Evolutionary conservation across 2,888 invertebrate species (phyloP), one percentile per base, ranked within the genome.

Genomic region (Eilema sororculum): DNA sequence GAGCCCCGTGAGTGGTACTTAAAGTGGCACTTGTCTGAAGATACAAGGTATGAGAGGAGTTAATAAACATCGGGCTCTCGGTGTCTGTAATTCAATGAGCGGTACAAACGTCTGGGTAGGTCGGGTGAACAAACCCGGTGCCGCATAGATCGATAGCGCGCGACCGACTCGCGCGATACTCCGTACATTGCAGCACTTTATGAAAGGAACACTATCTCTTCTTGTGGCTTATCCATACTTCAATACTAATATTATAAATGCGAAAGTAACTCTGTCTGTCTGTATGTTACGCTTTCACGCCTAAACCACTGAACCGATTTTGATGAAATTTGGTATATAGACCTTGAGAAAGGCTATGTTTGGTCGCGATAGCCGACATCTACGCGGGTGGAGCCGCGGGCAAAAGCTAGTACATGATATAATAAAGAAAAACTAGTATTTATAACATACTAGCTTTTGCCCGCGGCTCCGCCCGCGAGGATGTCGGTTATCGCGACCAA

Each of bases 71-170:
- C 71, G 78, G 72, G 73, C 68, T 73, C 69, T 83, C 73, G 73
- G 80, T 86, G 84, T 80, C 75, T 80, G 79, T 82, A 82, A 85
- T 81, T 83, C 78, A 82, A 80, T 82, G 84, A 84, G 78, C 76
- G 72, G 64, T 72, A 52, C 37, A 30, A 57, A 78, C 65, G 81
- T 81, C 81, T 81, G 84, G 79, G 81, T 66, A 74, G 77, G 67
- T 74, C 75, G 78, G 77, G 85, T 82, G 86, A 85, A 85, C 78
- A 84, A 86, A 85, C 86, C 74, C 78, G 68, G 65, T 75, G 78
- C 78, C 84, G 84, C 85, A 82, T 81, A 74, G 86, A 87, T 86
- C 87, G 83, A 86, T 85, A 86, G 79, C 67, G 72, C 64, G 71
- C 67, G 62, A 68, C 75, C 65, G 72, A 75, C 73, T 76, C 75